A percentile compares a stretch with the other conserved stretches of the same genome.
phyloP scores from a whole-genome alignment of 2,888 invertebrate genomes.

The Catocala nupta region DNA sequence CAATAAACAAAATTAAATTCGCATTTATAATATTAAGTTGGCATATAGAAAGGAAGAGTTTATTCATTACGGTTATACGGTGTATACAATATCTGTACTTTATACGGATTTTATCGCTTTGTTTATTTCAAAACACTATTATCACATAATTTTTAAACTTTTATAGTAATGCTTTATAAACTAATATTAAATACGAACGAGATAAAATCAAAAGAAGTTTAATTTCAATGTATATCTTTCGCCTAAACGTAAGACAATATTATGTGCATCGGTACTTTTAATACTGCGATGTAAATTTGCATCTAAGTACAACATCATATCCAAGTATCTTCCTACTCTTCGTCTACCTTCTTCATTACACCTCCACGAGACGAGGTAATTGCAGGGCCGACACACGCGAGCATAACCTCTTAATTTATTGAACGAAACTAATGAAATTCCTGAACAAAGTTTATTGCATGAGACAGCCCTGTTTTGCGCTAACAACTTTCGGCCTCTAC shows the following conservation, averaged over 20 bases:
- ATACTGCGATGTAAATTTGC: conserved; percentile 1
- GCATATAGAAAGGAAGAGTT: too few relatives aligned
- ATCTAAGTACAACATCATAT: conserved; percentile 47
- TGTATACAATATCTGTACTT: too few relatives aligned
- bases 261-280: background rate
- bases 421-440: conserved; percentile 88
- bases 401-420: conserved; percentile 88
- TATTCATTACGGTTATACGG: too few relatives aligned
- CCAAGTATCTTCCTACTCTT: conserved; percentile 53
- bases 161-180: too few relatives aligned
- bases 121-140: too few relatives aligned
- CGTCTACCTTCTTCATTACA: conserved; percentile 80
- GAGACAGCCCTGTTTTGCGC: conserved; percentile 83
- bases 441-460: conserved; percentile 83
- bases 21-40: too few relatives aligned
- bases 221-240: background rate
- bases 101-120: too few relatives aligned
- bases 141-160: too few relatives aligned
- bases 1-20: too few relatives aligned
- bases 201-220: too few relatives aligned
- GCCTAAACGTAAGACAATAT: too few relatives aligned
- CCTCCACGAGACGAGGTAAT: conserved; percentile 81
- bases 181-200: too few relatives aligned
- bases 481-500: conserved; percentile 78
- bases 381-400: conserved; percentile 86